A percentile compares a stretch with the other conserved stretches of the same genome.
Conservation (phyloP, 2,797 vertebrate species). For the Toxotes lorentzi region DNA sequence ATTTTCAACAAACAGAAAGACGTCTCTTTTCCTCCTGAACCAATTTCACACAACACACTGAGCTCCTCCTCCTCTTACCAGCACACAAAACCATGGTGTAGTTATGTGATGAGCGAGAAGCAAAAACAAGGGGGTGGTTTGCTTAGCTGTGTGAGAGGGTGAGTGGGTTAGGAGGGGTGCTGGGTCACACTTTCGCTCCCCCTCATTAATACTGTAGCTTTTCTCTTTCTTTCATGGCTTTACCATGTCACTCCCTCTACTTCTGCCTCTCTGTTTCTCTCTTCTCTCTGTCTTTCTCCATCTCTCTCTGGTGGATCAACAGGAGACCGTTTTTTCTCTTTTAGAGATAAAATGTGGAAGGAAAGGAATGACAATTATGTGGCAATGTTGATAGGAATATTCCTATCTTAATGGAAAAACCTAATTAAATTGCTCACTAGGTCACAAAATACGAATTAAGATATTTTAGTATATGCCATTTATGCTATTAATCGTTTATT, state of each 20-base stretch:
- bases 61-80: slow-evolving; percentile 50
- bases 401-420: background rate
- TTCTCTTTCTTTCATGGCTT: slow-evolving; percentile 42
- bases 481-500: background rate
- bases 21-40: slow-evolving; percentile 46
- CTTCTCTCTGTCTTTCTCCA: slow-evolving; percentile 5
- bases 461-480: background rate
- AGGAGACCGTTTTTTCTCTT: background rate
- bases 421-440: background rate
- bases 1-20: slow-evolving; percentile 29
- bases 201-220: slow-evolving; percentile 41
- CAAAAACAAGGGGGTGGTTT: slow-evolving; percentile 68
- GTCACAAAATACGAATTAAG: background rate
- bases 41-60: slow-evolving; percentile 60
- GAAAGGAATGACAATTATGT: slow-evolving; percentile 12
- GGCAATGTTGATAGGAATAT: background rate
- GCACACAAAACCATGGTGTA: slow-evolving; percentile 51
- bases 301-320: slow-evolving; percentile 5
- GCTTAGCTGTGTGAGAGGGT: slow-evolving; percentile 63
- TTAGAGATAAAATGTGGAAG: slow-evolving; percentile 20
- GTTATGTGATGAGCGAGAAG: slow-evolving; percentile 60
- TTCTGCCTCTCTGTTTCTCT: slow-evolving; percentile 11
- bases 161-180: slow-evolving; percentile 48
- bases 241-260: slow-evolving; percentile 29
- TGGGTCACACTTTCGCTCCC: slow-evolving; percentile 53